Percentiles rank a stretch among this genome's conserved stretches.
Evolutionary conservation across 2,113 vertebrate species (phyloP).

Genomic region (Misgurnus anguillicaudatus): DNA sequence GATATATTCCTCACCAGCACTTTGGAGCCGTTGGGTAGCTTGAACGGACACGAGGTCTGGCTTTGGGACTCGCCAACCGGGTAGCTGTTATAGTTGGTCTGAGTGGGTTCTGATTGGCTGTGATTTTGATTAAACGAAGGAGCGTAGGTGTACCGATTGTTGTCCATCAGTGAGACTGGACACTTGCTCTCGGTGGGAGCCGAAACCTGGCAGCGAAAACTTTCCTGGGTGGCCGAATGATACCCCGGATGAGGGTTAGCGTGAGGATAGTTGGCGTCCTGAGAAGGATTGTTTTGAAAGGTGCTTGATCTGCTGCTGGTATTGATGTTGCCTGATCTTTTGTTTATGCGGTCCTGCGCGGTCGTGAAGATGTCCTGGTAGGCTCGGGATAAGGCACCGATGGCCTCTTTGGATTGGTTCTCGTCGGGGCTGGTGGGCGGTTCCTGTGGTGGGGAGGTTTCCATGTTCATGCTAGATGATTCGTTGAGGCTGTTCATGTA

Average conservation of each 20-base stretch:
- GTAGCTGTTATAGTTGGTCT: slow-evolving; percentile 57
- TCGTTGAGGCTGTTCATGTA: slow-evolving; percentile 82
- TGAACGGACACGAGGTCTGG: slow-evolving; percentile 72
- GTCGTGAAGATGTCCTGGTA: slow-evolving; percentile 74
- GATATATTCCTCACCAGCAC: slow-evolving; percentile 70
- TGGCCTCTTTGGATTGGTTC: slow-evolving; percentile 71
- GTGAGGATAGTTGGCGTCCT: slow-evolving; percentile 63
- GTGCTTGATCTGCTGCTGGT: slow-evolving; percentile 53
- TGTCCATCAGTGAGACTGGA: slow-evolving; percentile 65
- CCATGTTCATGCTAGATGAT: slow-evolving; percentile 67
- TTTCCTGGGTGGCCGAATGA: slow-evolving; percentile 56
- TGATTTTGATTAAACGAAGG: slow-evolving; percentile 65
- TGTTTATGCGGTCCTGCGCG: slow-evolving; percentile 62
- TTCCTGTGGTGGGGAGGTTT: slow-evolving; percentile 60
- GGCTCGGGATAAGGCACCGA: slow-evolving; percentile 73
- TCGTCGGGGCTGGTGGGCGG: slow-evolving; percentile 59
- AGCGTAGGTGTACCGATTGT: slow-evolving; percentile 60
- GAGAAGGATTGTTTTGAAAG: slow-evolving; percentile 56
- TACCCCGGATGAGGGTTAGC: slow-evolving; percentile 55
- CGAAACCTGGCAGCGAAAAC: slow-evolving; percentile 57
- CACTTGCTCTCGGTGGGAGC: slow-evolving; percentile 61
- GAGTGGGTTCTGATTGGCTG: slow-evolving; percentile 49
- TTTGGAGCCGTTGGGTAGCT: slow-evolving; percentile 70
- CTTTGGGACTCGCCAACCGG: slow-evolving; percentile 43
- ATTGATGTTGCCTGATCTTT: slow-evolving; percentile 57